Evolutionary conservation across 2,797 vertebrate genomes (phyloP), one percentile per base, ranked within the genome.

Genomic region (Pachyuromys duprasi): DNA sequence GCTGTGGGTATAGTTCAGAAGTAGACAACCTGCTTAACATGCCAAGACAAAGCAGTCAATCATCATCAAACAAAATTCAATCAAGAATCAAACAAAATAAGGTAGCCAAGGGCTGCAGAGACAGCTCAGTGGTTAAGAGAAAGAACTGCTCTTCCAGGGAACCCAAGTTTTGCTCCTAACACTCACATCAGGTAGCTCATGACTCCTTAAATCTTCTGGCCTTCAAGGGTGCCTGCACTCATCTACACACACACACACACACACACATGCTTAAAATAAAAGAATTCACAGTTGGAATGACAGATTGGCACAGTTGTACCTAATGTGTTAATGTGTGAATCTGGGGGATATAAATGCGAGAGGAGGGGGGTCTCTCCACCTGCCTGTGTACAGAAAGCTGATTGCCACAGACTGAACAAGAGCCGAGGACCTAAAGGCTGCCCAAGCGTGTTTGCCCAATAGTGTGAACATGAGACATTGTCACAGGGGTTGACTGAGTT

Each of bases 271-370:
- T 36, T 49, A 84, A 84, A 83, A 42, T 13, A 45, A 49, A 49
- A 75, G 45, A 60, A n/a, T 83, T 95, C 91, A 65, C 75, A 91
- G 91, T 9, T 81, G 49, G 49, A 18, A n/a, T 62, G 90, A 69
- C 49, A 70, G 72, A 60, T 60, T 91, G 31, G 14, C 33, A 84
- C 60, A 75, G 14, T 45, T 74, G 67, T 62, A 12, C 24, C 24
- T 65, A 45, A 80, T 12, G 17, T 79, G 69, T 57, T 57, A 89
- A 91, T 82, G 39, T 45, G 63, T 93, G 89, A 90, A 63, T 72
- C 86, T 42, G 90, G 45, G 18, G 69, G 60, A 60, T 93, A 65
- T n/a, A 79, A 92, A 88, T n/a, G 57, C 28, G 49, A 60, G 36
- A 53, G 45, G 72, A 74, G 18, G 62, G 82, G 65, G 42, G 22